Conservation (phyloP, 2,888 invertebrate genomes). For the Dynastes tityus region DNA sequence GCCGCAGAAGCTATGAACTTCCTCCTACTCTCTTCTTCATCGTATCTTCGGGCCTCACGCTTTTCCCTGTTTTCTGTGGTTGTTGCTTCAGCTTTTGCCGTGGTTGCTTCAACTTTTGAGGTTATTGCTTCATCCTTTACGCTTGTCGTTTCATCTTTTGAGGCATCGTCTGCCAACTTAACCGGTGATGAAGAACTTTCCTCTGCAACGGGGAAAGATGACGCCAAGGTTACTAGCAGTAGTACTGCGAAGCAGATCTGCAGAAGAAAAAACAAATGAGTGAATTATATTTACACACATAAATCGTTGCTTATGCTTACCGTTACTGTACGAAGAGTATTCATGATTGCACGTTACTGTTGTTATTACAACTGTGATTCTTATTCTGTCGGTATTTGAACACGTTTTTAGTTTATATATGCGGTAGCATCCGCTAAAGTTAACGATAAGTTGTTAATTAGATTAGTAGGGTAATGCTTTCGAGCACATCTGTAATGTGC, state of each 20-base stretch:
- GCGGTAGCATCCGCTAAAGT: neutral
- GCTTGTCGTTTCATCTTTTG: neutral
- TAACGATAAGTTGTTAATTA: slow-evolving; percentile 25
- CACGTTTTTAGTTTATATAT: neutral
- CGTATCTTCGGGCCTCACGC: slow-evolving; percentile 35
- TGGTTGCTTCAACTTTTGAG: neutral
- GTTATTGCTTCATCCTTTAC: neutral
- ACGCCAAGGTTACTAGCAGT: neutral
- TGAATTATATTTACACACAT: neutral
- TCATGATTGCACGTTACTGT: slow-evolving; percentile 7
- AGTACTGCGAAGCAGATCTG: slow-evolving; percentile 5
- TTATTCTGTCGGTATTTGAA: neutral
- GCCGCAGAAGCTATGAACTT: slow-evolving; percentile 32
- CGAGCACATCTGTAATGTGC: neutral
- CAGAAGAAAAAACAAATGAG: neutral
- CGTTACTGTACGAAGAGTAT: slow-evolving; percentile 14
- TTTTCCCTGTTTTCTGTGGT: slow-evolving; percentile 2
- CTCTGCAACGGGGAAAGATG: slow-evolving; percentile 12
- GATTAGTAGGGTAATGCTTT: slow-evolving; percentile 21
- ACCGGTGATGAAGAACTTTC: neutral
- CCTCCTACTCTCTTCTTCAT: slow-evolving; percentile 14
- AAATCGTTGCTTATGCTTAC: slow-evolving; percentile 3
- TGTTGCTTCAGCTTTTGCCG: neutral
- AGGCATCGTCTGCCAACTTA: neutral
- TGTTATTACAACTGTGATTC: slow-evolving; percentile 14